A percentile compares a stretch with the other conserved stretches of the same genome.
phyloP scores from a whole-genome alignment of 2,113 vertebrate species.

The Martes martes region DNA sequence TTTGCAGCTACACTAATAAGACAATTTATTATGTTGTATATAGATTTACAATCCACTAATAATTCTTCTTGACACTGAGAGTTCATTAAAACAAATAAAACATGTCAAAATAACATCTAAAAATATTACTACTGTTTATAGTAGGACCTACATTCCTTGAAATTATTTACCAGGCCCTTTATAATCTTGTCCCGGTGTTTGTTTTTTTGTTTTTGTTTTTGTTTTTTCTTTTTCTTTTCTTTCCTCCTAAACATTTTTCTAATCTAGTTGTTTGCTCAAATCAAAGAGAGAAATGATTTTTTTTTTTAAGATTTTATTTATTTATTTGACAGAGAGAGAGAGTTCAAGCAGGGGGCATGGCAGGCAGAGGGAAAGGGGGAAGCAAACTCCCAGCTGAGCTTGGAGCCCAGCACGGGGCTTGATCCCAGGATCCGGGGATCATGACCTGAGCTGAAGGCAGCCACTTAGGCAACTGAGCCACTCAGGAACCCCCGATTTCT shows the following conservation, averaged over 20 bases:
- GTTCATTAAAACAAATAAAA: not conserved
- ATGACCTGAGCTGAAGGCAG: not conserved
- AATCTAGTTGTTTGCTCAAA: not conserved
- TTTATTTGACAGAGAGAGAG: not conserved
- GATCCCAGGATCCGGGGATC: not conserved
- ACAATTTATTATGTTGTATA: not conserved
- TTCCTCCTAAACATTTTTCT: not conserved
- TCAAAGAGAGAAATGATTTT: not conserved
- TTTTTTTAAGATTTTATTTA: no score
- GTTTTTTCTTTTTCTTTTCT: not conserved
- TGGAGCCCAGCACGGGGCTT: fast-evolving
- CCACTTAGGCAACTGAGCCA: not conserved
- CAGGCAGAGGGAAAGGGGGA: no score
- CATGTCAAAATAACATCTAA: not conserved
- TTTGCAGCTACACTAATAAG: not conserved
- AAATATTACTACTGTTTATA: not conserved
- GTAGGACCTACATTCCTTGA: not conserved
- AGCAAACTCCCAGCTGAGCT: no score
- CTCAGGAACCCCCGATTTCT: not conserved
- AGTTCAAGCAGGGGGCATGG: no score
- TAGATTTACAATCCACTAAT: not conserved
- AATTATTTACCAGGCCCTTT: not conserved
- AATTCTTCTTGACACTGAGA: not conserved
- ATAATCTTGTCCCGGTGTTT: not conserved
- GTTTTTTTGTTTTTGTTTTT: not conserved